Evolutionary conservation across 1,140 invertebrate genomes (phyloP).

Genomic region (Elymnias hypermnestra): DNA sequence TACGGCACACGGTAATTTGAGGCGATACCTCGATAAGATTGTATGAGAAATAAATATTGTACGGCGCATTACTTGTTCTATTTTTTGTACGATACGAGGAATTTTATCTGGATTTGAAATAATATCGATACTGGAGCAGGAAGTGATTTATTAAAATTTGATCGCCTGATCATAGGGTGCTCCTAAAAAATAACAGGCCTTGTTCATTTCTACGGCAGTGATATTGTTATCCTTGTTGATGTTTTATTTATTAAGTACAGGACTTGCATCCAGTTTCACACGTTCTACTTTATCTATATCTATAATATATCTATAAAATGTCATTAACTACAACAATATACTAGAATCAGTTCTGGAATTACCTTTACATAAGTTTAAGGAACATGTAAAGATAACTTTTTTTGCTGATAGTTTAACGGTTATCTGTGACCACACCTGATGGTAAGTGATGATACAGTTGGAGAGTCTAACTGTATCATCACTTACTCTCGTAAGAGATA

Average conservation of each 20-base stretch:
- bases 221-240: slow-evolving; percentile 22
- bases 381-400: no score
- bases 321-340: no score
- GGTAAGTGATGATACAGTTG: no score
- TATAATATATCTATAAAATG: no score
- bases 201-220: slow-evolving; percentile 32
- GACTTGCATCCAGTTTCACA: no score
- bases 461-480: no score
- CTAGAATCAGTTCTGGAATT: no score
- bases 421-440: no score
- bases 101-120: slow-evolving; percentile 36
- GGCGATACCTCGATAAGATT: slow-evolving; percentile 29
- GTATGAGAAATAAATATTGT: slow-evolving; percentile 15
- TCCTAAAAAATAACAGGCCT: slow-evolving; percentile 44
- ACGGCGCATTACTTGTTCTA: slow-evolving; percentile 20
- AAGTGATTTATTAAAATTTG: slow-evolving; percentile 64
- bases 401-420: no score
- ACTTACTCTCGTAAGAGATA: no score
- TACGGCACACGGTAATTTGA: slow-evolving; percentile 23
- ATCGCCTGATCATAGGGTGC: slow-evolving; percentile 47
- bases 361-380: no score
- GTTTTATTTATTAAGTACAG: slow-evolving; percentile 20
- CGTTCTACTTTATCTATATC: no score
- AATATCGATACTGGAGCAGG: slow-evolving; percentile 51
- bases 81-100: slow-evolving; percentile 20